Evolutionary conservation across 2,888 invertebrate genomes (phyloP).

Genomic region (Apodemia mormo): DNA sequence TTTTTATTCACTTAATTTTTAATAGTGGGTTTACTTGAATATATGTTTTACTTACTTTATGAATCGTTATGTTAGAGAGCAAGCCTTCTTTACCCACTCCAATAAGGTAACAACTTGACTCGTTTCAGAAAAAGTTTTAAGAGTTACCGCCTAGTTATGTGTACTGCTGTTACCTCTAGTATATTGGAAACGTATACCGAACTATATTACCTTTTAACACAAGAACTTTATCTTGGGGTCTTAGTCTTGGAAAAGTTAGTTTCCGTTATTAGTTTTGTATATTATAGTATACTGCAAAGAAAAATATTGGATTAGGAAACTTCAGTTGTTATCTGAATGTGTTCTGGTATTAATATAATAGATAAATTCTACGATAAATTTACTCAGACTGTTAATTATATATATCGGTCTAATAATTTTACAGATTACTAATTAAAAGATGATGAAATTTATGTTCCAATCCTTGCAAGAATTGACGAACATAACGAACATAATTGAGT

Average conservation of each 20-base stretch:
- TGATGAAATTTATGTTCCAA: too few relatives aligned
- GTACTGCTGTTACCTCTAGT: conserved; percentile 18
- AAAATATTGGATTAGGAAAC: background rate
- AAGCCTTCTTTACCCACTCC: conserved; percentile 48
- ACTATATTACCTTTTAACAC: conserved; percentile 21
- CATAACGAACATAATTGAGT: too few relatives aligned
- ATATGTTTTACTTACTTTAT: background rate
- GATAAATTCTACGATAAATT: too few relatives aligned
- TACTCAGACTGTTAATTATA: too few relatives aligned
- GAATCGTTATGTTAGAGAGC: conserved; percentile 30
- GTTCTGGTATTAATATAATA: too few relatives aligned
- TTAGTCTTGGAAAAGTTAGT: conserved; percentile 16
- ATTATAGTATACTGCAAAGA: background rate
- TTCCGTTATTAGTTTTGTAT: conserved; percentile 10
- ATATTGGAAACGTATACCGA: conserved; percentile 26
- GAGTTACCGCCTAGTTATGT: conserved; percentile 21
- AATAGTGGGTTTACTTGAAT: background rate
- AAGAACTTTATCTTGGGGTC: conserved; percentile 10
- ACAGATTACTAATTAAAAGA: too few relatives aligned
- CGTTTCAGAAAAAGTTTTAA: conserved; percentile 40
- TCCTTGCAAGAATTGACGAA: too few relatives aligned
- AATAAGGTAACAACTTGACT: conserved; percentile 47
- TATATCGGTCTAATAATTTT: too few relatives aligned
- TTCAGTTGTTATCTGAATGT: background rate
- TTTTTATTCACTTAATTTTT: too few relatives aligned